A percentile compares a stretch with the other conserved stretches of the same genome.
Conservation (phyloP, 92 coral and sea anemone species). For the Anthopleura xanthogrammica region DNA sequence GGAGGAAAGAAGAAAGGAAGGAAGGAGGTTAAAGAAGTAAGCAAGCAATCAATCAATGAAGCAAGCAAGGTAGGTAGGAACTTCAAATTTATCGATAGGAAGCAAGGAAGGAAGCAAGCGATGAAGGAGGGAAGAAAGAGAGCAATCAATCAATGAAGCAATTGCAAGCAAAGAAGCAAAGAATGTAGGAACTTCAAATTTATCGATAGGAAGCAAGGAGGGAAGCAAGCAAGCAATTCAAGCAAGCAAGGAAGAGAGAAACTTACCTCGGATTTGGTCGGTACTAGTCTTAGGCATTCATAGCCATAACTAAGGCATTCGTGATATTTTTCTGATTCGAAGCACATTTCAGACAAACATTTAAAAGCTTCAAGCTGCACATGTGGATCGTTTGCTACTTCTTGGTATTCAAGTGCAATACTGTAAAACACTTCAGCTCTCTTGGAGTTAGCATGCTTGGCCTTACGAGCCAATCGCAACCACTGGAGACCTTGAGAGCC, state of each 20-base stretch:
- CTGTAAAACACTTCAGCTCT: conserved; percentile 46
- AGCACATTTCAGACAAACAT: conserved; percentile 37
- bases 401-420: conserved; percentile 55
- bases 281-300: conserved; percentile 47
- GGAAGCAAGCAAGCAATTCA: not conserved
- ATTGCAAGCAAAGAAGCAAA: not conserved
- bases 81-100: not conserved
- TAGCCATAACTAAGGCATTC: conserved; percentile 39
- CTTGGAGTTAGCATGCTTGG: conserved; percentile 19
- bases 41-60: not conserved
- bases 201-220: no score
- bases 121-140: not conserved
- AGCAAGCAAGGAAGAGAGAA: no score
- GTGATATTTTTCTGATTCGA: conserved; percentile 21
- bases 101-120: not conserved
- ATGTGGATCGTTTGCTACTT: conserved; percentile 34
- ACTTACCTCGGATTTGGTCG: conserved; percentile 71
- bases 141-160: no score
- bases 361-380: conserved; percentile 31
- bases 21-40: not conserved
- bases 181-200: no score
- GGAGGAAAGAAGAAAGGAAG: not conserved
- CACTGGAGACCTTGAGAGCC: conserved; percentile 18
- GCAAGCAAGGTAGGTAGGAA: not conserved
- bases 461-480: conserved; percentile 48